Conservation (phyloP, 2,113 vertebrate genomes). For the Hydrochoerus hydrochaeris region DNA sequence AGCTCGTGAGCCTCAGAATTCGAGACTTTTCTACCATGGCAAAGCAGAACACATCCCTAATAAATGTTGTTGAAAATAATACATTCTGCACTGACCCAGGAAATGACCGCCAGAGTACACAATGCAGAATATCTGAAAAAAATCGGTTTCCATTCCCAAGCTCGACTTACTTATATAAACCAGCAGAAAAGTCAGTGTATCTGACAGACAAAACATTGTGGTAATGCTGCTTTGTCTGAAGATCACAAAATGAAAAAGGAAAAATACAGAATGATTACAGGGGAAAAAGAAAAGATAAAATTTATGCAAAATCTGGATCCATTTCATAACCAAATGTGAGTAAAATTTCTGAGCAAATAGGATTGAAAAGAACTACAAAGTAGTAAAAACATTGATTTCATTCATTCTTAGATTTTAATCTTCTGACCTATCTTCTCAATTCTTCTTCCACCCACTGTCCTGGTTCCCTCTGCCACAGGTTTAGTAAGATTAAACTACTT, state of each 20-base stretch:
- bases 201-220: slow-evolving; percentile 6
- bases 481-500: background rate
- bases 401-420: background rate
- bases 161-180: background rate
- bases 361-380: slow-evolving; percentile 15
- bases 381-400: background rate
- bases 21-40: background rate
- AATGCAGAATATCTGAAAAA: slow-evolving; percentile 24
- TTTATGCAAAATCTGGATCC: slow-evolving; percentile 21
- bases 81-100: background rate
- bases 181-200: background rate
- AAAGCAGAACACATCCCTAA: background rate
- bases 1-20: slow-evolving; percentile 6
- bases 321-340: background rate
- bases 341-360: slow-evolving; percentile 49
- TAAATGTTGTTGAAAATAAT: background rate
- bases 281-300: slow-evolving; percentile 9
- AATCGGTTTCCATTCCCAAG: background rate
- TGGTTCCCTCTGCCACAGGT: background rate
- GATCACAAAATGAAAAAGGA: slow-evolving; percentile 23
- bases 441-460: background rate
- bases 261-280: background rate
- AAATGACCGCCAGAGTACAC: background rate
- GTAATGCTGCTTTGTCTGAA: background rate
- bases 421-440: background rate